These are phyloP conservation scores for Florisuga fusca DNA, from an alignment of 2,797 vertebrate genomes.

Conservation along the genomic window DNA sequence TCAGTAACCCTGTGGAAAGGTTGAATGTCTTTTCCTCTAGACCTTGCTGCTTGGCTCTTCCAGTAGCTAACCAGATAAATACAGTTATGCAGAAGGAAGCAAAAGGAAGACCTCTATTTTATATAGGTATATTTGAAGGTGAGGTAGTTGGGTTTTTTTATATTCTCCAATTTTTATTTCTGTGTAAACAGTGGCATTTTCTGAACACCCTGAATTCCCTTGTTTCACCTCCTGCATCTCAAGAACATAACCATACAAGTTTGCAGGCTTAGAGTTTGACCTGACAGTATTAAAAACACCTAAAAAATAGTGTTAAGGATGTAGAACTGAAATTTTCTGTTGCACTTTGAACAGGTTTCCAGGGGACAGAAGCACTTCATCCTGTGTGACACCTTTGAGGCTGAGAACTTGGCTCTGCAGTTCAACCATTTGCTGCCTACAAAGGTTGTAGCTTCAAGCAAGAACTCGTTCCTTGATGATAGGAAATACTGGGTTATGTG, in stretches of 20 bases:
- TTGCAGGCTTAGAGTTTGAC: neutral
- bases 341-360: slow-evolving; percentile 27
- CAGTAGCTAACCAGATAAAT: neutral
- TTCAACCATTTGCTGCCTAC: neutral
- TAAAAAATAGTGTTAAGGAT: neutral
- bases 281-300: neutral
- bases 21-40: neutral
- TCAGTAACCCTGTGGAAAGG: neutral
- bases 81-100: neutral
- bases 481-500: slow-evolving; percentile 37
- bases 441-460: slow-evolving; percentile 59
- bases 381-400: neutral
- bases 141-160: accelerated
- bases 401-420: slow-evolving; percentile 34
- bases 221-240: neutral
- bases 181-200: neutral
- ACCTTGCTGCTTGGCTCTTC: neutral
- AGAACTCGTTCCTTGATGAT: neutral
- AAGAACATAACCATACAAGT: neutral
- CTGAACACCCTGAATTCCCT: neutral
- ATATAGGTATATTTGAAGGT: neutral
- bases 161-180: neutral
- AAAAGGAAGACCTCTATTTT: neutral
- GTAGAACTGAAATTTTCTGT: neutral
- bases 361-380: slow-evolving; percentile 26